Conservation (phyloP, 2,113 vertebrate genomes). For the Hemiscyllium ocellatum region DNA sequence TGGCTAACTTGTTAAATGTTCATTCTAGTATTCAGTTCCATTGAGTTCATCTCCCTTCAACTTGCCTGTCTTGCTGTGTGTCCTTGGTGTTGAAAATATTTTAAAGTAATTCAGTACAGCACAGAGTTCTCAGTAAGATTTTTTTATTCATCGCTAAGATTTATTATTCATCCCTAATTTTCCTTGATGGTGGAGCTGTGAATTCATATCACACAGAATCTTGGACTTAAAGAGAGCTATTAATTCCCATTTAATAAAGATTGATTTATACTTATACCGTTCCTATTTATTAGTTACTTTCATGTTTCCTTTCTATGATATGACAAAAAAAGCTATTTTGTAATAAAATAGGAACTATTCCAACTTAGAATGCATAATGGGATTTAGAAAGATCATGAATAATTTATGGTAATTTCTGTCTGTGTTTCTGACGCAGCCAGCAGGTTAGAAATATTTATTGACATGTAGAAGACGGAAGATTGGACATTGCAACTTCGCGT, state of each 20-base stretch:
- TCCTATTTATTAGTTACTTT: neutral
- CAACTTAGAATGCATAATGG: neutral
- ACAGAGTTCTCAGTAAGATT: neutral
- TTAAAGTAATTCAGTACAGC: neutral
- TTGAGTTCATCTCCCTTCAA: neutral
- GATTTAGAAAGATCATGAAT: neutral
- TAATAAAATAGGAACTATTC: neutral
- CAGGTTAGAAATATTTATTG: neutral
- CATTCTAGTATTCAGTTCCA: neutral
- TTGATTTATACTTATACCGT: neutral
- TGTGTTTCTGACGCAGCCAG: neutral
- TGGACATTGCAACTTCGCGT: neutral
- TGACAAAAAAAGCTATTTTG: neutral
- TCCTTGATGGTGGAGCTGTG: too few relatives aligned
- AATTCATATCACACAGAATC: neutral
- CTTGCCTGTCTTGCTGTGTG: neutral
- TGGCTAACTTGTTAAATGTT: neutral
- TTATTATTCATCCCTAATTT: neutral
- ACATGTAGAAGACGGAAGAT: neutral
- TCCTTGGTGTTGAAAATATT: neutral
- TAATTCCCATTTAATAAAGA: neutral
- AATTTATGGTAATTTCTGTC: neutral
- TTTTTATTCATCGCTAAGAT: neutral
- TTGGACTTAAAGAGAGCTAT: neutral
- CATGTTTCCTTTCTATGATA: neutral